phyloP scores from a whole-genome alignment of 2,797 vertebrate species.

The Poeciliopsis infans region DNA sequence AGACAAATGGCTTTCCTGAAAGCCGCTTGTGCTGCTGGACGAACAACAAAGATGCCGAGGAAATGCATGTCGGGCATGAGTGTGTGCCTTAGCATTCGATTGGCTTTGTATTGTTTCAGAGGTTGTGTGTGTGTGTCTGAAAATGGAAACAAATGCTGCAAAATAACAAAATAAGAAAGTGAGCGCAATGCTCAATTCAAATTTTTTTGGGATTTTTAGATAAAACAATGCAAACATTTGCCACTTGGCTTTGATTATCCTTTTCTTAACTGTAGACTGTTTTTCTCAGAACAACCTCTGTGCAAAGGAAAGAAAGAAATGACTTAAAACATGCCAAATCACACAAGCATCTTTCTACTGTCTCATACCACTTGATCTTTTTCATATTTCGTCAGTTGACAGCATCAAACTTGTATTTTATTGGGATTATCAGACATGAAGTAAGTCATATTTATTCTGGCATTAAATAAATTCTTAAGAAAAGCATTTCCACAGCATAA shows the following conservation, averaged over 20 bases:
- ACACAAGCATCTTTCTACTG: neutral
- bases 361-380: neutral
- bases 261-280: neutral
- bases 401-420: neutral
- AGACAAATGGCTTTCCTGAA: constrained; percentile 76
- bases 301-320: neutral
- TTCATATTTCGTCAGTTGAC: neutral
- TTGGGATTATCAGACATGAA: neutral
- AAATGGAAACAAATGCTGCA: constrained; percentile 15
- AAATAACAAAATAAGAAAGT: neutral
- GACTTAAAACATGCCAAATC: neutral
- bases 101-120: constrained; percentile 17
- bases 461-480: neutral
- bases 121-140: constrained; percentile 11
- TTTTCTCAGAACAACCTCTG: neutral
- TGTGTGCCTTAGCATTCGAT: constrained; percentile 22
- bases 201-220: neutral
- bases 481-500: neutral
- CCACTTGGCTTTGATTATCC: neutral
- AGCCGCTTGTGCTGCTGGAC: constrained; percentile 68
- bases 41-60: constrained; percentile 64
- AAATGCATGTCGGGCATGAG: constrained; percentile 15
- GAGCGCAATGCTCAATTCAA: neutral
- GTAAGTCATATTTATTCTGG: neutral
- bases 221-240: neutral